Base-by-base conservation (phyloP, 2,888 invertebrate species). In the Tricholauxania praeusta region DNA sequence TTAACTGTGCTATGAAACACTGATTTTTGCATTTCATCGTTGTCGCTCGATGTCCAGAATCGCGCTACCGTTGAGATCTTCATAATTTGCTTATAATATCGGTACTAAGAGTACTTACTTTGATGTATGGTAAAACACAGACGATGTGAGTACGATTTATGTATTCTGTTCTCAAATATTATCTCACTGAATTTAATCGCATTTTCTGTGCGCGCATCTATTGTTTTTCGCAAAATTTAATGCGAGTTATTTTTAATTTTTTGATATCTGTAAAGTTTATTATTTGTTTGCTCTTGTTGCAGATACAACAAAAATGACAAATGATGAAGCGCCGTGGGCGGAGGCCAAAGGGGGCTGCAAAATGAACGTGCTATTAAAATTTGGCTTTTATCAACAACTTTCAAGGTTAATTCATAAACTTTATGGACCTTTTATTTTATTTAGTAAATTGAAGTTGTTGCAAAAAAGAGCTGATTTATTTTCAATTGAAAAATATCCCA, bases 261-360 rank as follows among this genome's bases (percentile, higher is more conserved):
- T 76, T 76, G 77, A 77, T 76, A 72, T 69, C 76, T 51, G 71
- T 59, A 67, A 76, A 73, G 78, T 82, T 78, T 78, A 80, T 73
- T 67, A 71, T 76, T 78, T 79, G 70, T 78, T 78, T 80, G 74
- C 74, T 70, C 3, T 4, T 28, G 28, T 28, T 28, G 28, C 28
- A 28, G 4, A 28, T 28, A 77, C 76, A 74, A 72, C 62, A 72
- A 4, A 28, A 28, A 28, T 28, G 28, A 28, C 4, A 4, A 28
- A 28, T 28, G 28, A 3, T 28, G 28, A 4, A 28, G 28, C 28
- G 28, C 28, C 3, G 28, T 28, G 4, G 2, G 28, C 4, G 28
- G 28, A 3, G 3, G 28, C 4, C 28, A 4, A 28, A 28, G 4
- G 4, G 28, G 28, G 28, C 3, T 28, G 28, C 3, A 28, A 28